Base-by-base conservation (phyloP, 1,140 invertebrate species). In the Diachasmimorpha longicaudata region DNA sequence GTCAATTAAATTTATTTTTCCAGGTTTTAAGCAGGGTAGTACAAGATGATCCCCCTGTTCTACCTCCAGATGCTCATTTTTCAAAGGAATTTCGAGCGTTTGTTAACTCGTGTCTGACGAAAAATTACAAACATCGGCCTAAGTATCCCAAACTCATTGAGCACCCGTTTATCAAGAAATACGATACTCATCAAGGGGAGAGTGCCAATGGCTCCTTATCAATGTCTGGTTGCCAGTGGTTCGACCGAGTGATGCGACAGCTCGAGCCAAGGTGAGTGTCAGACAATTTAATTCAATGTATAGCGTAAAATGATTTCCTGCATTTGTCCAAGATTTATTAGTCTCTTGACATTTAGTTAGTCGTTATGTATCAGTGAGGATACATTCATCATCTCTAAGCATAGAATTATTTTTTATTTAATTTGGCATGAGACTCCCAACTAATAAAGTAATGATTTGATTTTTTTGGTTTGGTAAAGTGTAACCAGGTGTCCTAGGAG, bases 101-200 rank as follows among this genome's bases (percentile, higher is more conserved):
- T 63, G 87, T 89, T n/a, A 84, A 79, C 91, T 93, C 81, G 88
- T 98, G 97, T 90, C 91, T 99, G 85, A 96, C 94, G 79, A 99
- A 99, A 90, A 95, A 99, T 90, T 96, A 96, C 84, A 92, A 94
- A 83, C 90, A 96, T 79, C 92, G 98, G 78, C 98, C 98, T 72
- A 99, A 99, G 89, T 99, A 99, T 90, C 93, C 93, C 70, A 93
- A 97, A 85, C 91, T 99, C 0, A 91, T 99, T 81, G 93, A 96
- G 79, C 96, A 98, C 86, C 91, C 94, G 25, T 99, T 99, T 89
- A 94, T 99, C 25, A 93, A 93, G 85, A 93, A 93, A 75, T 96
- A 95, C 72, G 94, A 96, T 77, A 88, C 87, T 46, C 70, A 79
- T 31, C 79, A 82, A 72, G 81, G 82, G 31, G 81, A 79, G 9